Evolutionary conservation across 2,888 invertebrate genomes (phyloP).

Genomic region (Drosophila anomalipes): DNA sequence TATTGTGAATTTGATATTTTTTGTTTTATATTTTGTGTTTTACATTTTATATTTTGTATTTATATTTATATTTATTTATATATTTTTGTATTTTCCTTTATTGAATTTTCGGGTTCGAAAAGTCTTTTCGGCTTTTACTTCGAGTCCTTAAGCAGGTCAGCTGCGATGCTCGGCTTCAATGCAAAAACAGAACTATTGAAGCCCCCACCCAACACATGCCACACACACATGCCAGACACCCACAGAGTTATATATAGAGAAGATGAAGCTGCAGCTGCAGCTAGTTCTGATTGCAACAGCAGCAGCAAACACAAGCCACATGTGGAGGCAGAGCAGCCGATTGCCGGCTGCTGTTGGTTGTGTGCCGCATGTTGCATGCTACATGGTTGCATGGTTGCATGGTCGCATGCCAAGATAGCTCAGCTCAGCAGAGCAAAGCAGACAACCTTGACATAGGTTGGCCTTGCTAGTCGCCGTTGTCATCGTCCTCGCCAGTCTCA

Average conservation of each 20-base stretch:
- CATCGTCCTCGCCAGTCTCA: neutral
- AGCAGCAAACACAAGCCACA: neutral
- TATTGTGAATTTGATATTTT: too few species aligned
- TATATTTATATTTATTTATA: neutral
- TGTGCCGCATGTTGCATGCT: neutral
- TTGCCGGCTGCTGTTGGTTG: neutral
- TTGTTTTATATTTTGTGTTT: neutral
- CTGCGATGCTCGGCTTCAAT: neutral
- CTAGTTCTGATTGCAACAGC: neutral
- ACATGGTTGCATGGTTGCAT: conserved; percentile 1
- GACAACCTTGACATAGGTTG: conserved; percentile 56
- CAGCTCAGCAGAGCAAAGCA: conserved; percentile 26
- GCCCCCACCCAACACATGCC: neutral
- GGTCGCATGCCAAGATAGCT: conserved; percentile 12
- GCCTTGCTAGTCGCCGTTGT: conserved; percentile 40
- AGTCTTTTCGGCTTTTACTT: neutral
- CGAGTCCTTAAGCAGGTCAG: neutral
- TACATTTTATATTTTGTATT: neutral
- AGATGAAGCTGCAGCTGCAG: neutral
- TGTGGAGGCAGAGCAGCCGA: neutral
- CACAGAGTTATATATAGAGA: neutral
- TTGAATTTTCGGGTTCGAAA: neutral
- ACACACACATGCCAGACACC: neutral
- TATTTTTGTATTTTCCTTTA: neutral
- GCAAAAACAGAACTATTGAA: neutral